A percentile compares a stretch with the other conserved stretches of the same genome.
phyloP scores from a whole-genome alignment of 2,888 invertebrate genomes.

The Heliconius charithonia region DNA sequence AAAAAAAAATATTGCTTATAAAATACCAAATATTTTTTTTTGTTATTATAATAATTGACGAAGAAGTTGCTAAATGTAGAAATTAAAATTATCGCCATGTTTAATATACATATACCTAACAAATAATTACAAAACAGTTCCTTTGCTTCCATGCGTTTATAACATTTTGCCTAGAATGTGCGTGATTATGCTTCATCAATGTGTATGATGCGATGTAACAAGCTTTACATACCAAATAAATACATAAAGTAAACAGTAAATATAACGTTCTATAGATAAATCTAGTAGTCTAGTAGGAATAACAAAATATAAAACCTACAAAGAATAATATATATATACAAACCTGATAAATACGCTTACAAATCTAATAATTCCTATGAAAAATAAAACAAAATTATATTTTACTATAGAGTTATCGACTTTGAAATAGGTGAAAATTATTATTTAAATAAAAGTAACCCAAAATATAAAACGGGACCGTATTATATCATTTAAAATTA shows the following conservation, averaged over 20 bases:
- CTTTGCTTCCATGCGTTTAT: conserved; percentile 48
- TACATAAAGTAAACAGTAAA: conserved; percentile 32
- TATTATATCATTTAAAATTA: no score
- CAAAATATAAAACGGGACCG: no score
- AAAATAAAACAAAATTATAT: background rate
- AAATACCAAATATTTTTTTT: no score
- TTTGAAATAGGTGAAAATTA: no score
- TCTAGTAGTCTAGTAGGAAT: background rate
- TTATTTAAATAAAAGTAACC: no score
- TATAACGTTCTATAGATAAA: background rate
- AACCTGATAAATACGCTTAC: no score
- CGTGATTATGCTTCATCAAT: conserved; percentile 52
- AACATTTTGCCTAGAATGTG: conserved; percentile 54
- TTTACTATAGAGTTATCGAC: no score
- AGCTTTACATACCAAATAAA: conserved; percentile 57
- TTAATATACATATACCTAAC: background rate
- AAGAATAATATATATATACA: no score
- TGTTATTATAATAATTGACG: no score
- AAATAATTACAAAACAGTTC: conserved; percentile 36
- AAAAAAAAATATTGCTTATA: no score
- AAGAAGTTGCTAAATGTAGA: background rate
- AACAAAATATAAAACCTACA: no score
- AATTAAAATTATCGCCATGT: background rate
- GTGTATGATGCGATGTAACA: conserved; percentile 48
- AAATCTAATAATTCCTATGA: background rate